Evolutionary conservation across 2,888 invertebrate genomes (phyloP), one percentile per base, ranked within the genome.

Genomic region (Sceliomorpha sp.): DNA sequence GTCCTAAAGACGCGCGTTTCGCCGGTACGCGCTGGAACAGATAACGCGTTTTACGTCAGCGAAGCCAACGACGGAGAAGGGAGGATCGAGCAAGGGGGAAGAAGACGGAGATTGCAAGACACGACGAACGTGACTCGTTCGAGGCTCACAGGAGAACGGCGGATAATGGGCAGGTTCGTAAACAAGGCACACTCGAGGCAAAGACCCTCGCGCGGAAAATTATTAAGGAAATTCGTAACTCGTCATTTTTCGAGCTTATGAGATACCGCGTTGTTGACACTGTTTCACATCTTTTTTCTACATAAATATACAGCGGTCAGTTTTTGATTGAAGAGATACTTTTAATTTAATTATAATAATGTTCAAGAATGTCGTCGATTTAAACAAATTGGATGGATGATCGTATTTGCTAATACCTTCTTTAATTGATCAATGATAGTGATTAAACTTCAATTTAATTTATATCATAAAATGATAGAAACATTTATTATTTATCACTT

Each of bases 91-190:
- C 40, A 47, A 36, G 39, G 34, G 39, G 24, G 37, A 12, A 51
- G 53, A 42, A 13, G 50, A 45, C 60, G 60, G 42, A 39, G 12
- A 60, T 40, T 42, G 27, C 37, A 45, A 27, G 63, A 47, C 39
- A 50, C 59, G 47, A 45, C 39, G 58, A 58, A 63, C 62, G 62
- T 66, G 66, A 70, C 70, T 66, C 42, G 60, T 47, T 42, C 40
- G 36, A 20, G 40, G 34, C 27, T 40, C 62, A 15, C 7, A 15
- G 17, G 47, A 60, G 64, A 68, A 70, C 62, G 12, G 42, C 56
- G 62, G 73, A 73, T 75, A 73, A 74, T 74, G 73, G 73, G 53
- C 55, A 70, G 70, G 72, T 77, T 75, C 53, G 70, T 60, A 74
- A 76, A 75, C 72, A 73, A 62, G 70, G 53, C 56, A 67, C 53